Percentiles rank a stretch among this genome's conserved stretches.
phyloP scores from a whole-genome alignment of 2,888 invertebrate species.

The Mellilla xanthometata region DNA sequence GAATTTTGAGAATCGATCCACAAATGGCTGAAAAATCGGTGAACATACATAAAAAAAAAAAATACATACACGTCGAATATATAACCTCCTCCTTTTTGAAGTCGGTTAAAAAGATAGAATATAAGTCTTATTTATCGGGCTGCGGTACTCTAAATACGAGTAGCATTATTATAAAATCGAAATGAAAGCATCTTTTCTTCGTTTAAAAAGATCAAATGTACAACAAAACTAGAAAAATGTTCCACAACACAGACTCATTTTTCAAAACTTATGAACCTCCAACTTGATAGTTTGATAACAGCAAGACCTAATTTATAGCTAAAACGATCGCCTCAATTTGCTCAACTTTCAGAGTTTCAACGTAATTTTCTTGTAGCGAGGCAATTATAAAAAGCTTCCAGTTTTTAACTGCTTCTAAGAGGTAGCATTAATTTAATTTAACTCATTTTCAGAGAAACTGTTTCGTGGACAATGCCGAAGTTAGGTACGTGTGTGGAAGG shows the following conservation, averaged over 20 bases:
- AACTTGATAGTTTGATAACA: constrained; percentile 11
- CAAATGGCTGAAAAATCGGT: no score
- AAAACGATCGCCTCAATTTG: constrained; percentile 11
- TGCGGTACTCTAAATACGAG: no score
- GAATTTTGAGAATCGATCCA: no score
- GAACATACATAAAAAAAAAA: no score
- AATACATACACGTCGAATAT: no score
- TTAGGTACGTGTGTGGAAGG: constrained; percentile 36
- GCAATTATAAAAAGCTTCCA: constrained; percentile 31
- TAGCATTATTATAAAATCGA: no score
- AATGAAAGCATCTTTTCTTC: no score
- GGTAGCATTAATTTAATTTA: constrained; percentile 55
- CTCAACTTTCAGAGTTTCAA: constrained; percentile 20
- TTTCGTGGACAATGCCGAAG: constrained; percentile 35
- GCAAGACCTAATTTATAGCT: constrained; percentile 20
- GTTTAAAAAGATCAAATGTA: no score
- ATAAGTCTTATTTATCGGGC: no score
- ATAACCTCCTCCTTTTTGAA: no score
- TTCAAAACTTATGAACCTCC: background rate
- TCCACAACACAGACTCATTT: background rate
- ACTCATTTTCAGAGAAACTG: constrained; percentile 47
- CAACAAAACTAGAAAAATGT: background rate
- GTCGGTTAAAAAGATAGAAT: no score
- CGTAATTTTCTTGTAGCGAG: constrained; percentile 22
- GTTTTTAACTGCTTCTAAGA: constrained; percentile 34